A percentile compares a stretch with the other conserved stretches of the same genome.
These are phyloP conservation scores for Salvator merianae DNA, from an alignment of 2,113 vertebrate species.

Conservation along the genomic window DNA sequence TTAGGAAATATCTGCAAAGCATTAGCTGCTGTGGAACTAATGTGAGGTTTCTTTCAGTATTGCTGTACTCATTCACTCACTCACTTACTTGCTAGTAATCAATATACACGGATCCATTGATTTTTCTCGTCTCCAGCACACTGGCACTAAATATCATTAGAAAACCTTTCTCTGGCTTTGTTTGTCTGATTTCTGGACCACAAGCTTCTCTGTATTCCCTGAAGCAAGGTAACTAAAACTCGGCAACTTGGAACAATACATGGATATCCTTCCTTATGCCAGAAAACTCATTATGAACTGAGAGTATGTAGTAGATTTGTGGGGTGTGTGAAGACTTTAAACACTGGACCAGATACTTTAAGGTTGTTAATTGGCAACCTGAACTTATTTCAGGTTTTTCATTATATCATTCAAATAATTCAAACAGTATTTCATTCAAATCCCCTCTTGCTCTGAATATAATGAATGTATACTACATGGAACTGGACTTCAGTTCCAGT, in stretches of 20 bases:
- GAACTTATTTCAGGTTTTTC: too few species aligned
- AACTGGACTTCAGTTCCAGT: neutral
- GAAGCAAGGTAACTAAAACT: neutral
- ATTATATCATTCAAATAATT: too few species aligned
- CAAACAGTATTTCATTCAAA: neutral
- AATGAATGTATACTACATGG: neutral
- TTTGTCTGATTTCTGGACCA: neutral
- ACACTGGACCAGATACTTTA: neutral
- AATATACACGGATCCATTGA: fast-evolving
- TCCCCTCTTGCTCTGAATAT: neutral
- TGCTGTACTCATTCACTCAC: neutral
- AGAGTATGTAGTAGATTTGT: neutral
- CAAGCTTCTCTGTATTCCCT: fast-evolving
- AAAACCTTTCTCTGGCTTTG: neutral
- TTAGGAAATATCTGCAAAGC: fast-evolving
- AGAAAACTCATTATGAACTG: neutral
- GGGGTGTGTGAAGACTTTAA: neutral
- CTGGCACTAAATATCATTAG: neutral
- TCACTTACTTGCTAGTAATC: fast-evolving
- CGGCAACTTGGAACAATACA: fast-evolving
- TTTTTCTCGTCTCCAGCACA: neutral
- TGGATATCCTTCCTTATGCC: too few species aligned
- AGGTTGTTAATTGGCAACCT: neutral
- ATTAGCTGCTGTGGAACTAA: neutral
- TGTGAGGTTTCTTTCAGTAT: neutral